Evolutionary conservation across 2,888 invertebrate species (phyloP).

Genomic region (Drosophila niveifrons): DNA sequence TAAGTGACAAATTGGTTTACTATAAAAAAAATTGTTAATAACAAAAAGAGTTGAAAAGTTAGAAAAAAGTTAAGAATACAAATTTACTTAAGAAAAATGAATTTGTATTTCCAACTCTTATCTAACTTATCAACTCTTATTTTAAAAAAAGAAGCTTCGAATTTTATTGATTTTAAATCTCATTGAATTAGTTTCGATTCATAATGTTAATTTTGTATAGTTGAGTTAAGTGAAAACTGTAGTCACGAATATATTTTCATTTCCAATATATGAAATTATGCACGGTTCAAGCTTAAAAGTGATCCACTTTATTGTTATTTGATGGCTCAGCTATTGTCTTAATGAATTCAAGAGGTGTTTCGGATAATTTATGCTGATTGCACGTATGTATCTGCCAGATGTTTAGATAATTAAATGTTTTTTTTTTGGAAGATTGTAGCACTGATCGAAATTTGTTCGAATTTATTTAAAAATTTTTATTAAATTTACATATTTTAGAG

Average conservation of each 20-base stretch:
- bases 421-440: too few relatives aligned
- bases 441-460: too few relatives aligned
- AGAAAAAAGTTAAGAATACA: too few relatives aligned
- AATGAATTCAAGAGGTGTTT: not conserved
- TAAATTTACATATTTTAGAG: too few relatives aligned
- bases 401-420: not conserved
- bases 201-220: slow-evolving; percentile 1
- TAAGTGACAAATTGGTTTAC: too few relatives aligned
- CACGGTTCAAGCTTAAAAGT: not conserved
- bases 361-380: not conserved
- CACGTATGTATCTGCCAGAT: not conserved
- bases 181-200: not conserved
- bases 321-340: not conserved
- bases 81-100: too few relatives aligned
- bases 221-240: not conserved
- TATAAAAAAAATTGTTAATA: too few relatives aligned
- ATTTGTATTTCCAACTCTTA: too few relatives aligned
- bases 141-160: not conserved
- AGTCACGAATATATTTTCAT: not conserved
- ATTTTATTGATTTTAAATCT: not conserved
- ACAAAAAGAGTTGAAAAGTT: too few relatives aligned
- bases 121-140: too few relatives aligned
- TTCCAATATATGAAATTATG: not conserved
- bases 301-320: not conserved
- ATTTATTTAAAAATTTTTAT: too few relatives aligned